These are phyloP conservation scores for Syrphus vitripennis DNA, from an alignment of 2,888 invertebrate genomes.

Conservation along the genomic window DNA sequence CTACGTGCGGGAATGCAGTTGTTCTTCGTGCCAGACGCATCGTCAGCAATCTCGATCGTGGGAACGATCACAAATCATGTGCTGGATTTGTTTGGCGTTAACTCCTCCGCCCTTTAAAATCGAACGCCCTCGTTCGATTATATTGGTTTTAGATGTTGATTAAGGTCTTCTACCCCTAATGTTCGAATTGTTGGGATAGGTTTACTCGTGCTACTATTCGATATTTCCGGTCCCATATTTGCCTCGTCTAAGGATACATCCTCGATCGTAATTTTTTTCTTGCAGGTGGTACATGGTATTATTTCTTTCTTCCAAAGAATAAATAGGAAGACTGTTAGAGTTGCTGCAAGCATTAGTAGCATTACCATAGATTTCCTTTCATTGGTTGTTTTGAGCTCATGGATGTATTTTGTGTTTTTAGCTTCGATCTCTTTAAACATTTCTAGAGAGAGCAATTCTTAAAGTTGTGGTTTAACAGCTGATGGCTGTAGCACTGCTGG, in stretches of 20 bases:
- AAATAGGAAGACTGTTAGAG: background rate
- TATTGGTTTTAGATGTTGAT: conserved; percentile 1
- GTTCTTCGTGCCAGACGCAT: too few relatives aligned
- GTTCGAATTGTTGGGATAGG: conserved; percentile 9
- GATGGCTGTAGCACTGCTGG: conserved; percentile 14
- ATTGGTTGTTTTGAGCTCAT: background rate
- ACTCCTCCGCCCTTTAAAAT: too few relatives aligned
- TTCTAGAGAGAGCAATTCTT: conserved; percentile 30
- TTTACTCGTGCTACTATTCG: background rate
- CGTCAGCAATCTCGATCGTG: too few relatives aligned
- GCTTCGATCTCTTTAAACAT: conserved; percentile 39
- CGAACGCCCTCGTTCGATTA: background rate
- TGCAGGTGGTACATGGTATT: background rate
- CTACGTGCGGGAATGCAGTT: too few relatives aligned
- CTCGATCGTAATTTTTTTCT: background rate
- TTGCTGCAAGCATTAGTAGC: background rate
- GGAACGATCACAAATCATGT: too few relatives aligned
- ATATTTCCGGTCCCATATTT: background rate
- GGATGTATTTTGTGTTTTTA: conserved; percentile 19
- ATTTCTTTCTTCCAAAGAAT: conserved; percentile 3
- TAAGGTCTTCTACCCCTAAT: conserved; percentile 20
- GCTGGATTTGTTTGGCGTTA: too few relatives aligned
- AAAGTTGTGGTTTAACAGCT: conserved; percentile 11
- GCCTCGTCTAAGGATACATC: background rate
- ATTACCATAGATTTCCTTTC: conserved; percentile 12